Base-by-base conservation (phyloP, 2,113 vertebrate genomes). In the Pachypanchax playfairii region DNA sequence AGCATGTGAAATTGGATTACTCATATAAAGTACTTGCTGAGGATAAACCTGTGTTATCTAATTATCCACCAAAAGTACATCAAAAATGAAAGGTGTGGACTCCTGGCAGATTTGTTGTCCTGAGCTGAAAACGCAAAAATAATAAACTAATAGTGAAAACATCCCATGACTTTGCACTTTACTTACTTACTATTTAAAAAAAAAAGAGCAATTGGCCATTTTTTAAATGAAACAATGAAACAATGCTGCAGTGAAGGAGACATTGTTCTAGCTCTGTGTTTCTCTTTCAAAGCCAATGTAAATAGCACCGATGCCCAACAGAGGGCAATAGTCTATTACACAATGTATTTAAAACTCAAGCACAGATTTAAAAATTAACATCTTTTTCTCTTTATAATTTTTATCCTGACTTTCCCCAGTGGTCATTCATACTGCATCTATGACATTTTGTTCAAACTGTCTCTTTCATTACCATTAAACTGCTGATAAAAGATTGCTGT, bases 21-120 rank as follows among this genome's bases (percentile, higher is more conserved):
- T 91, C 87, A 92, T 90, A 92, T 88, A 92, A 91, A 92, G 87
- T 91, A 90, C 91, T 91, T 89, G 88, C 91, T 69, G 89, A 89
- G 88, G 89, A 92, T 91, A 92, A 92, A 91, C 90, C 90, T 87
- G 84, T 92, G 90, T 92, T 92, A 93, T 93, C 92, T 90, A 92
- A 92, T 92, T 93, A 92, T 85, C 87, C 83, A 83, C 81, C 87
- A 85, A 89, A 93, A 93, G 89, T 89, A 90, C 85, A 91, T 92
- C 89, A 76, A 87, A 89, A 75, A 75, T 75, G 56, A 83, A 87
- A 88, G 87, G 85, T 92, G 88, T 84, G 67, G 88, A 89, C 74
- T 85, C 75, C 70, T 77, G 69, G 77, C 74, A 87, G 87, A 77
- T 84, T 54, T 82, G 78, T 60, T 86, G 79, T 76, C 73, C 80